Base-by-base conservation (phyloP, 2,888 invertebrate genomes). In the Steromphala cineraria region DNA sequence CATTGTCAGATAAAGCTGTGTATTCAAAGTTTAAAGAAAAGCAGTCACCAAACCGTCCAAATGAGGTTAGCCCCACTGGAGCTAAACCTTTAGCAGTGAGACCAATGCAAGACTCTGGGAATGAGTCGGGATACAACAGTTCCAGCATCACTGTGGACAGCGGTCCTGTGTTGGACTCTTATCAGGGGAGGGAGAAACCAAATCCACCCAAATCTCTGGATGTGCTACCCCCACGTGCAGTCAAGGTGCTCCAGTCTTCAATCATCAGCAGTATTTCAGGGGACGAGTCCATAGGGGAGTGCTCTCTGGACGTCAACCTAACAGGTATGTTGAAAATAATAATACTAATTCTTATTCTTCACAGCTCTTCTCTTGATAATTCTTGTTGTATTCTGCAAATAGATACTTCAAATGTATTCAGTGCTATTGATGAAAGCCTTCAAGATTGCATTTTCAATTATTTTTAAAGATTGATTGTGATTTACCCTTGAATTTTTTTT, bases 281-380 rank as follows among this genome's bases (percentile, higher is more conserved):
- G 15, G 90, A 89, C 80, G 91, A 91, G 78, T 90, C 90, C 10
- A 90, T 92, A 19, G 92, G 91, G 19, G 90, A 91, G 62, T 92
- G 91, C 75, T 91, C 91, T 0, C 87, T 91, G 13, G 90, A 91
- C 80, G 87, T 88, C 53, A 89, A 89, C 80, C 81, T 89, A 0
- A 89, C 90, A 83, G 90, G 91, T 90, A 82, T 82, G 90, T 82
- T 53, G 10, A 13, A 46, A n/a, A n/a, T n/a, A n/a, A n/a, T n/a
- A n/a, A n/a, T n/a, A n/a, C n/a, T n/a, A n/a, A 46, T 46, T 13
- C 13, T 46, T 46, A 46, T 46, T 46, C 13, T 1, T 46, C 46
- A 46, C 13, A 46, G 7, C 10, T 10, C 46, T 8, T 46, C 13
- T 46, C 10, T 46, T 46, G 46, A 46, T 10, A 46, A 46, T 13